phyloP scores from a whole-genome alignment of 2,113 vertebrate genomes.

The Crotalus viridis region DNA sequence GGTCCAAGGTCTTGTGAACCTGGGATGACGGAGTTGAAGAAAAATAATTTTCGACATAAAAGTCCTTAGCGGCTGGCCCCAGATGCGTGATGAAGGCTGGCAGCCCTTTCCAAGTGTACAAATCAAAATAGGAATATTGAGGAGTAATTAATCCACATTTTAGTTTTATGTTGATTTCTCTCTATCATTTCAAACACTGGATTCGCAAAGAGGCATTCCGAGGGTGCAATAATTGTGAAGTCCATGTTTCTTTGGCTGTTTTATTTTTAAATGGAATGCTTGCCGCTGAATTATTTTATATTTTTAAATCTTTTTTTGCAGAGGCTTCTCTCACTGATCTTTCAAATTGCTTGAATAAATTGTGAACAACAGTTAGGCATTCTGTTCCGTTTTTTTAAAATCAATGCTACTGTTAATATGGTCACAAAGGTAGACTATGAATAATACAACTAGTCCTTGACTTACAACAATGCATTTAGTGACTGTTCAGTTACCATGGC shows the following conservation, averaged over 20 bases:
- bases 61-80: not conserved
- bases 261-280: not conserved
- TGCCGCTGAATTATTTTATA: not conserved
- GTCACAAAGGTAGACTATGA: not conserved
- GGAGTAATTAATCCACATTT: not conserved
- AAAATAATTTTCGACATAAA: not conserved
- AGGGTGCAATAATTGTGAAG: not conserved
- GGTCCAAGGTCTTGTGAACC: not conserved
- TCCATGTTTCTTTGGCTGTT: not conserved
- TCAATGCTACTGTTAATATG: fast-evolving
- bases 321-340: not conserved
- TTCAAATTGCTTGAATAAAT: not conserved
- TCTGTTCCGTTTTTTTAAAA: not conserved
- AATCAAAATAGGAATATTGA: not conserved
- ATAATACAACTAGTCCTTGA: not conserved
- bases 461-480: not conserved
- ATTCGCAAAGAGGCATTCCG: not conserved
- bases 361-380: not conserved
- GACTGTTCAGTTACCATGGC: not conserved
- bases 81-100: not conserved
- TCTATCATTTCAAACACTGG: not conserved
- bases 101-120: not conserved
- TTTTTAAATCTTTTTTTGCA: not conserved
- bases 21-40: not conserved
- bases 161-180: no score